phyloP scores from a whole-genome alignment of 1,140 invertebrate species.

The Drosophila arawakana region DNA sequence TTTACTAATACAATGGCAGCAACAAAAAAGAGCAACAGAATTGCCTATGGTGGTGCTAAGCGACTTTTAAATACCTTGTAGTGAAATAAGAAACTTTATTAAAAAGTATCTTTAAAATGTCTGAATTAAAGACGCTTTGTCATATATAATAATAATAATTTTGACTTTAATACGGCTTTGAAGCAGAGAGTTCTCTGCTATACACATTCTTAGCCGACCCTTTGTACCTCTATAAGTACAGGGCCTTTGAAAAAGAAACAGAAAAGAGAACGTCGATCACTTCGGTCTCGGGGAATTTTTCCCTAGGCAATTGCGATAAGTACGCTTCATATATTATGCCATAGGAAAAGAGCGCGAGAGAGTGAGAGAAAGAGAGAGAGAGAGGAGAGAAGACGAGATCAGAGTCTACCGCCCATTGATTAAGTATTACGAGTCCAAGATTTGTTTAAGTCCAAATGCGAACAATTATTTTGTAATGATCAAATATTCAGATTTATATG shows the following conservation, averaged over 20 bases:
- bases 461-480: background rate
- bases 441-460: constrained; percentile 30
- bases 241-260: constrained; percentile 9
- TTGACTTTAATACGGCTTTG: no score
- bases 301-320: constrained; percentile 33
- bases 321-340: constrained; percentile 22
- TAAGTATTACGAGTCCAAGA: constrained; percentile 10
- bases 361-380: background rate
- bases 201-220: no score
- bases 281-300: constrained; percentile 42
- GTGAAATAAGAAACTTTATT: no score
- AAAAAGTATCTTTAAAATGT: no score
- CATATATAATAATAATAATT: no score
- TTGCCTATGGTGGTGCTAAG: no score
- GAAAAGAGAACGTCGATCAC: constrained; percentile 42
- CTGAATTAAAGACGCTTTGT: no score
- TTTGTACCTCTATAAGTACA: background rate
- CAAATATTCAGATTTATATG: constrained; percentile 7
- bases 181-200: no score
- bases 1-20: constrained; percentile 43
- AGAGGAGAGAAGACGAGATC: constrained; percentile 1
- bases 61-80: no score
- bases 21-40: background rate
- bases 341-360: background rate
- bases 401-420: constrained; percentile 8